Base-by-base conservation (phyloP, 2,113 vertebrate genomes). In the Scomber scombrus region DNA sequence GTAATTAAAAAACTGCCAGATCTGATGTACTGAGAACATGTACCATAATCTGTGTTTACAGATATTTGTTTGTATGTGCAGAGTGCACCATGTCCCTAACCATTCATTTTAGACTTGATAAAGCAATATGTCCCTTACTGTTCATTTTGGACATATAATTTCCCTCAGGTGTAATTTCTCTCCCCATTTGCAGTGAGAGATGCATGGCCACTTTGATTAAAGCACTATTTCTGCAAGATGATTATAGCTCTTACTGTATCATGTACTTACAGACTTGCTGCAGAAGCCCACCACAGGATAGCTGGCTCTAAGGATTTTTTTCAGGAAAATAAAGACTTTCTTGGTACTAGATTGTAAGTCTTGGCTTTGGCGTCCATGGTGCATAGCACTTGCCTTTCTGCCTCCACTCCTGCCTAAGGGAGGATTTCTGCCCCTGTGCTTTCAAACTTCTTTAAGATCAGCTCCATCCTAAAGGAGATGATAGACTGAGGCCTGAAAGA, bases 381-480 rank as follows among this genome's bases (percentile, higher is more conserved):
- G 77, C 47, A 76, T n/a, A 66, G n/a, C 56, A 34, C 29, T 83
- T 1, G 8, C 1, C 26, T 66, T 51, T 63, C 9, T 45, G 23
- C 34, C 65, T 65, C 16, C 10, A 3, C 16, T 62, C 2, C 23
- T 15, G 61, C 78, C 61, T 31, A 0, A 11, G 61, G 66, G 76
- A 61, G 61, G 43, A 75, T 67, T 65, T 72, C 43, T 3, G 62
- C 45, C 57, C 40, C 56, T 58, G 55, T 55, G 23, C 58, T 73
- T 69, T 67, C 14, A 85, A 52, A 54, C 54, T 12, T 43, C 55
- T 85, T 68, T 4, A 77, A 46, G 71, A 58, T n/a, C 56, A 69
- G 52, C 51, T 58, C 43, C 45, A 21, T 16, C n/a, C 10, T 11
- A 50, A 62, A 72, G 56, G 55, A 31, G 0, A n/a, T 2, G 49